Percentiles rank a stretch among this genome's conserved stretches.
Evolutionary conservation across 2,797 vertebrate species (phyloP).

Genomic region (Erpetoichthys calabaricus): DNA sequence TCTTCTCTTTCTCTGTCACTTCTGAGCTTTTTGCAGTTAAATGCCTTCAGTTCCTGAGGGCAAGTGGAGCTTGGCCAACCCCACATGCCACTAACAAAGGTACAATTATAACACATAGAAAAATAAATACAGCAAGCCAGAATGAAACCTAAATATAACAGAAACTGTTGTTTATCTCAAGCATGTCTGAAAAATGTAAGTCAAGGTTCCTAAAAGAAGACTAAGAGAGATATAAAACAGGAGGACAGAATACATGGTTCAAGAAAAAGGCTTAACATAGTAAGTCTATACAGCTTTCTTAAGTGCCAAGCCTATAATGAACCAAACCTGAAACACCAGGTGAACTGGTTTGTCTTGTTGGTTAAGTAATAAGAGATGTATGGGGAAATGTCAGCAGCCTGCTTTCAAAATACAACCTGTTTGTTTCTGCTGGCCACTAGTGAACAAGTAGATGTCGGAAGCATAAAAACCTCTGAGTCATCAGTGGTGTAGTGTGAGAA

Average conservation of each 20-base stretch:
- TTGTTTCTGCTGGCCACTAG: too few relatives aligned
- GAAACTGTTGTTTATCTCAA: neutral
- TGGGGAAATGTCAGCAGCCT: too few relatives aligned
- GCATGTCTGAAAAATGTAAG: slow-evolving; percentile 2
- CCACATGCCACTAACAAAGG: slow-evolving; percentile 1
- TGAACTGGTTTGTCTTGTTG: too few relatives aligned
- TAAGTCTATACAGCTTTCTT: too few relatives aligned
- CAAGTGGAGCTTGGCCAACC: neutral
- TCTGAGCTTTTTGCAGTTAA: neutral
- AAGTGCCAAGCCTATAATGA: too few relatives aligned
- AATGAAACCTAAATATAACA: neutral
- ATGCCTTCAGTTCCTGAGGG: neutral
- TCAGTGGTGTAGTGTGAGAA: too few relatives aligned
- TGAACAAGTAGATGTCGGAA: too few relatives aligned
- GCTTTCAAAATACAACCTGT: too few relatives aligned
- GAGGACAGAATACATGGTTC: neutral
- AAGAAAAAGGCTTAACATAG: too few relatives aligned
- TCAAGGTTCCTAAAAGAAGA: neutral
- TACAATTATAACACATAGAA: slow-evolving; percentile 2
- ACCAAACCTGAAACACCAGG: too few relatives aligned
- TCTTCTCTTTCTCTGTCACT: neutral
- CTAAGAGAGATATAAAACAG: neutral
- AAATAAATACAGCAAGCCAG: neutral
- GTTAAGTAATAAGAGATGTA: too few relatives aligned
- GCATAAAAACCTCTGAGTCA: too few relatives aligned